Conservation (phyloP, 2,797 vertebrate genomes). For the Anableps anableps region DNA sequence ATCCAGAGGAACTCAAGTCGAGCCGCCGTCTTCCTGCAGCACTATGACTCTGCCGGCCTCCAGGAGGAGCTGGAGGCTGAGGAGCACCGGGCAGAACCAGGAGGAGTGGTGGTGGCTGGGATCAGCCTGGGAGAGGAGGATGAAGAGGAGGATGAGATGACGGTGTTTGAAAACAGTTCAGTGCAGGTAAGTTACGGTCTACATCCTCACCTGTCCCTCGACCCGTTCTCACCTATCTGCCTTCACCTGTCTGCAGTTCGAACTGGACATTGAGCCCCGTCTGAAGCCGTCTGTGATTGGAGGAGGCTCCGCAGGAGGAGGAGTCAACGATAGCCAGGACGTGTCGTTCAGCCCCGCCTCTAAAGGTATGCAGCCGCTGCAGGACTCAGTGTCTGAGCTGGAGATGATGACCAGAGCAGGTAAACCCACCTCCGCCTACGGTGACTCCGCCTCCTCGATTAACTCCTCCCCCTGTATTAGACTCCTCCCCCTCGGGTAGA, state of each 20-base stretch:
- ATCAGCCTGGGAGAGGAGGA: slow-evolving; percentile 87
- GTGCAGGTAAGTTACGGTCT: slow-evolving; percentile 82
- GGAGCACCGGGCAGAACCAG: slow-evolving; percentile 63
- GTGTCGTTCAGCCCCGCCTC: slow-evolving; percentile 89
- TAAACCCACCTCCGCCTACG: slow-evolving; percentile 69
- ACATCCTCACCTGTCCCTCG: background rate
- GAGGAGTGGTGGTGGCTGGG: slow-evolving; percentile 78
- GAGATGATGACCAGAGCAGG: slow-evolving; percentile 90
- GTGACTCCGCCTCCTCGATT: too few species aligned
- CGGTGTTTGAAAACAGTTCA: slow-evolving; percentile 95
- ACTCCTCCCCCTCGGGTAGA: background rate
- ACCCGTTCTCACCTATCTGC: background rate
- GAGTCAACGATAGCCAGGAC: slow-evolving; percentile 87
- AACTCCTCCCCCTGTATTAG: background rate
- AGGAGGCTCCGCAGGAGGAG: slow-evolving; percentile 65
- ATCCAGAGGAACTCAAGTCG: slow-evolving; percentile 94
- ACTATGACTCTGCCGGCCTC: slow-evolving; percentile 83
- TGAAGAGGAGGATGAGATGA: slow-evolving; percentile 90
- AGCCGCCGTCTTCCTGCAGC: slow-evolving; percentile 91
- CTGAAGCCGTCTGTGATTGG: slow-evolving; percentile 83
- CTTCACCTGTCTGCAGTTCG: slow-evolving; percentile 81
- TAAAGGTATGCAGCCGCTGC: slow-evolving; percentile 90
- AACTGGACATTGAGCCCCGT: slow-evolving; percentile 94
- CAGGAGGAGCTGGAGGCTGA: slow-evolving; percentile 71
- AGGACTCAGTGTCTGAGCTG: slow-evolving; percentile 87